Evolutionary conservation across 2,113 vertebrate species (phyloP).

Genomic region (Thalassarche chlororhynchos): DNA sequence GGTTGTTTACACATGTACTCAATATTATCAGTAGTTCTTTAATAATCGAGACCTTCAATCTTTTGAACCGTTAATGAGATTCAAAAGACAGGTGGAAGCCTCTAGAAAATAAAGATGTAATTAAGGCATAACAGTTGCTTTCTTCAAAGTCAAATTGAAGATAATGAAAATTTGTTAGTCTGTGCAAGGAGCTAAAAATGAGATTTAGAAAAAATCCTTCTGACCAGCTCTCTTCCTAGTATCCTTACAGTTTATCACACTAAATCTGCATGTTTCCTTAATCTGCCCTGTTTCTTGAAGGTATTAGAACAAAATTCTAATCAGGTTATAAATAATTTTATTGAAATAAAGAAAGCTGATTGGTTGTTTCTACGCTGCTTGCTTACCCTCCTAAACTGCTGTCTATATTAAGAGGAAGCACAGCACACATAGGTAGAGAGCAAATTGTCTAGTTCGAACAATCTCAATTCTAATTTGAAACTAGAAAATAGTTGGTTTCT

Average conservation of each 20-base stretch:
- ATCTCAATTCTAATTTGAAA: background rate
- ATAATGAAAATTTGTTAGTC: background rate
- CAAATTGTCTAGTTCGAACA: background rate
- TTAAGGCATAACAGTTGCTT: background rate
- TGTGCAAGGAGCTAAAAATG: background rate
- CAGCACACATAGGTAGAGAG: background rate
- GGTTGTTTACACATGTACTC: background rate
- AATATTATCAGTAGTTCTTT: background rate
- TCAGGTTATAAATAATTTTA: background rate
- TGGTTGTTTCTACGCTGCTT: accelerated
- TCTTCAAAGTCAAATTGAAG: background rate
- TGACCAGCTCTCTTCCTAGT: background rate
- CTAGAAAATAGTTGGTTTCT: background rate
- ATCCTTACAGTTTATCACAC: background rate
- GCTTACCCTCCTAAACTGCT: background rate
- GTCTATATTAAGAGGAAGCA: background rate
- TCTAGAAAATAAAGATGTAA: background rate
- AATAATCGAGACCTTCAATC: background rate
- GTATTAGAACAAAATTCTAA: background rate
- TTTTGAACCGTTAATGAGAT: background rate
- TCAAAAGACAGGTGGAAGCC: background rate
- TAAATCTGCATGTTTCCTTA: background rate
- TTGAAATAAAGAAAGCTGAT: background rate
- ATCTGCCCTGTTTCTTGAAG: background rate
- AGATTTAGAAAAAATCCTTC: background rate